Percentiles rank a stretch among this genome's conserved stretches.
phyloP scores from a whole-genome alignment of 2,113 vertebrate species.

The human region GRCh38 chr18:44260501-44261000 shows the following conservation, averaged over 20 bases:
- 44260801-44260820: not conserved
- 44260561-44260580: conserved; percentile 49
- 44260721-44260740: conserved; percentile 57
- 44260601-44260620: conserved; percentile 62
- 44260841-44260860: conserved; percentile 33
- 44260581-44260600: conserved; percentile 46
- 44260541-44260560: not conserved
- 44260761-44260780: not conserved
- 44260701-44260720: not conserved
- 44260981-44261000: not conserved
- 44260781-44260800: not conserved
- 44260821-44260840: not conserved
- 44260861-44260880: conserved; percentile 55
- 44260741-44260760: conserved; percentile 13
- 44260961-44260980: not conserved
- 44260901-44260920: conserved; percentile 52
- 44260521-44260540: not conserved
- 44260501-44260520: conserved; percentile 17
- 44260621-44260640: conserved; percentile 60
- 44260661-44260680: conserved; percentile 38
- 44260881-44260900: conserved; percentile 51
- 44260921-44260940: conserved; percentile 51
- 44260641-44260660: conserved; percentile 71
- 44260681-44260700: conserved; percentile 63
- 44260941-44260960: conserved; percentile 51